phyloP scores from a whole-genome alignment of 2,888 invertebrate genomes.

The Dilophus febrilis region DNA sequence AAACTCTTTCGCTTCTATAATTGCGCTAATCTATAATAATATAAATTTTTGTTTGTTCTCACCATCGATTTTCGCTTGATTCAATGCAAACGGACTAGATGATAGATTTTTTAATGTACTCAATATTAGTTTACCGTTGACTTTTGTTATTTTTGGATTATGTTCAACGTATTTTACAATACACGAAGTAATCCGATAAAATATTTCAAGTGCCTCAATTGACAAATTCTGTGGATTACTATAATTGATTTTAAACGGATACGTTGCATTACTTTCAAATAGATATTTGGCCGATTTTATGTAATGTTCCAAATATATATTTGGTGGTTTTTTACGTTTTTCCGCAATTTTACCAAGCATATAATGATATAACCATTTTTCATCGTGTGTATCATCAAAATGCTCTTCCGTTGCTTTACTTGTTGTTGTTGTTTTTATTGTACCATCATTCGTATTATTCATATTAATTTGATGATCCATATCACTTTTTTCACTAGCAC shows the following conservation, averaged over 20 bases:
- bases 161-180: conserved; percentile 72
- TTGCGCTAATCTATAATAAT: not conserved
- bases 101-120: conserved; percentile 29
- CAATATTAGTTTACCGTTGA: conserved; percentile 41
- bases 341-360: conserved; percentile 93
- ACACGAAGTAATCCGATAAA: conserved; percentile 73
- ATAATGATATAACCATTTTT: conserved; percentile 83
- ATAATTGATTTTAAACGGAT: conserved; percentile 75
- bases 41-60: conserved; percentile 6
- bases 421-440: too few relatives aligned
- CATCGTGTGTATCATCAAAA: conserved; percentile 44
- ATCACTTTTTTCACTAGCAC: too few relatives aligned
- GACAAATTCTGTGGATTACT: conserved; percentile 66
- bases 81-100: conserved; percentile 33
- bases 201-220: conserved; percentile 76
- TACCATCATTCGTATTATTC: not conserved
- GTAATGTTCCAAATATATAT: conserved; percentile 62
- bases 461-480: not conserved
- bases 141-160: conserved; percentile 44
- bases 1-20: too few relatives aligned
- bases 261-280: conserved; percentile 62
- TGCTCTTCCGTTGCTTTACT: too few relatives aligned
- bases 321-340: conserved; percentile 60
- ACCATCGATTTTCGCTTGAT: conserved; percentile 29
- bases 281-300: conserved; percentile 54